These are phyloP conservation scores for Merodon equestris DNA, from an alignment of 2,888 invertebrate species.

Conservation along the genomic window DNA sequence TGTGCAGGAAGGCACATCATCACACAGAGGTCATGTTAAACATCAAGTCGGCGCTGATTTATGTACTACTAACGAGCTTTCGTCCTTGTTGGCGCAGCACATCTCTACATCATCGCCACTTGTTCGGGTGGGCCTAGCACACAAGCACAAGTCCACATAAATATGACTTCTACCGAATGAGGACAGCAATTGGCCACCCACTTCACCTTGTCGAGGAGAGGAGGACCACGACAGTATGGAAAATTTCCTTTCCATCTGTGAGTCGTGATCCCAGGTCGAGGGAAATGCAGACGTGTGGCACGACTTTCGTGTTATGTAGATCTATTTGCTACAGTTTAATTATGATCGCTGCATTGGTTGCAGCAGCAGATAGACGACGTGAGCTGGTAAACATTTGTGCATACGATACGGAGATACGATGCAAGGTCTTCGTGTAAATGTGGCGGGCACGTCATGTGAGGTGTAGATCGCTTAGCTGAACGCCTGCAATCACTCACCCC, in stretches of 20 bases:
- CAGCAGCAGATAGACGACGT: conserved; percentile 37
- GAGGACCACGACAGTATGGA: too few relatives aligned
- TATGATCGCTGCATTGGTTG: conserved; percentile 49
- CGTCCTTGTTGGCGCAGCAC: too few relatives aligned
- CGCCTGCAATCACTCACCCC: conserved; percentile 51
- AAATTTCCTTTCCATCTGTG: conserved; percentile 45
- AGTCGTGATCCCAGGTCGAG: conserved; percentile 62
- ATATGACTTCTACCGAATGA: conserved; percentile 22
- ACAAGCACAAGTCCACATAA: conserved; percentile 9
- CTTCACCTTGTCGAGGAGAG: conserved; percentile 9
- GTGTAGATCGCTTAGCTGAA: conserved; percentile 33
- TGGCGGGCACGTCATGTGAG: conserved; percentile 45
- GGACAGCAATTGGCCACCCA: conserved; percentile 19
- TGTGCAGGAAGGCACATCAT: too few relatives aligned
- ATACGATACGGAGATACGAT: conserved; percentile 37
- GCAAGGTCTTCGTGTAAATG: conserved; percentile 54
- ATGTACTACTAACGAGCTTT: too few relatives aligned
- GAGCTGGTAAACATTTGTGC: conserved; percentile 39
- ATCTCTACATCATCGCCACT: too few relatives aligned
- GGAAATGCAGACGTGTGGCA: conserved; percentile 69
- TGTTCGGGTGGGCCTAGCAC: too few relatives aligned
- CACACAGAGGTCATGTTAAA: too few relatives aligned
- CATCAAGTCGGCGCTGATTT: too few relatives aligned
- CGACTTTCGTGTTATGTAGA: conserved; percentile 69
- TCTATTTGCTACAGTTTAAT: conserved; percentile 70